Percentiles rank a stretch among this genome's conserved stretches.
These are phyloP conservation scores for Aphyosemion australe DNA, from an alignment of 2,113 vertebrate species.

Conservation along the genomic window DNA sequence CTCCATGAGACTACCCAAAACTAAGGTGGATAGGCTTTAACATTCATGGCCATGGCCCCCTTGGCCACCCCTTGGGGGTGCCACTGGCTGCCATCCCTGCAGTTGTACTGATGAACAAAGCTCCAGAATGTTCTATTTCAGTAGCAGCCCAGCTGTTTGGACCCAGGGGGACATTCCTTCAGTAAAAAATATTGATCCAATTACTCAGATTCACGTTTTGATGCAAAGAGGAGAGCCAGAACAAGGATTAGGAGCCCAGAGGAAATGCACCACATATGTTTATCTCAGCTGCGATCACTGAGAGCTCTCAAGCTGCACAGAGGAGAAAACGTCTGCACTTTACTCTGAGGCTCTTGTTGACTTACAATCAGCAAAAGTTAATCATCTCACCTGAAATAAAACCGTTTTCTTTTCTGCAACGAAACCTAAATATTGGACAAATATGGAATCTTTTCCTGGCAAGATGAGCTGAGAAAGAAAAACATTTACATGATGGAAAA, in stretches of 20 bases:
- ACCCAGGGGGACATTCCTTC: conserved; percentile 18
- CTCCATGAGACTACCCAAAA: no score
- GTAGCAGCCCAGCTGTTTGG: not conserved
- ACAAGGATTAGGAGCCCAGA: conserved; percentile 31
- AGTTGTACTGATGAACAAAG: conserved; percentile 32
- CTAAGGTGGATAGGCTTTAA: no score
- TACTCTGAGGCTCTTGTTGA: not conserved
- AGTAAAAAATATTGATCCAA: conserved; percentile 54
- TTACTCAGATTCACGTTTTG: conserved; percentile 41
- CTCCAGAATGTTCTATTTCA: conserved; percentile 17
- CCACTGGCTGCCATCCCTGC: not conserved
- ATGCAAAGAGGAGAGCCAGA: conserved; percentile 16
- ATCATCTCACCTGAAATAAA: not conserved
- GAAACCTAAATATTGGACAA: not conserved
- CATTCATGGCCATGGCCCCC: no score
- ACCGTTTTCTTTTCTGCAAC: no score
- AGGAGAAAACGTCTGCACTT: conserved; percentile 22
- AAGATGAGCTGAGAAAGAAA: conserved; percentile 10
- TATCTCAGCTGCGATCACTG: conserved; percentile 38
- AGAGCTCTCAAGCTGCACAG: not conserved
- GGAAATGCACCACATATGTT: conserved; percentile 46
- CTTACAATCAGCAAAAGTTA: conserved; percentile 21
- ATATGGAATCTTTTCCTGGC: conserved; percentile 17
- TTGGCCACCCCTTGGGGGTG: no score
- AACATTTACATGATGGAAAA: conserved; percentile 27